Conservation (phyloP, 2,113 vertebrate species). For the Pseudorectes ferrugineus region DNA sequence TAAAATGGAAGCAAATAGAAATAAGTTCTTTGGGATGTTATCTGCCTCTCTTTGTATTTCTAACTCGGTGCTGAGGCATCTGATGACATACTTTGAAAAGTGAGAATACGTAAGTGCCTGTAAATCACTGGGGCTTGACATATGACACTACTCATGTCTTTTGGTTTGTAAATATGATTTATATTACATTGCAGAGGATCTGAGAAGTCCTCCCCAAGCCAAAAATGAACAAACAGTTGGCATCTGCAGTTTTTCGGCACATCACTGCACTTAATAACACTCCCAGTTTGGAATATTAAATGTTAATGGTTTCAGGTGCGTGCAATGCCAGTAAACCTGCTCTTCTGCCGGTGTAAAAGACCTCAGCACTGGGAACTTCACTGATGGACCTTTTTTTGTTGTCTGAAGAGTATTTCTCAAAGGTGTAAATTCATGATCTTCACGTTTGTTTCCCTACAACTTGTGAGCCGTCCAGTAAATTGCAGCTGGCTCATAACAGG, state of each 20-base stretch:
- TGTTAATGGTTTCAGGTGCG: background rate
- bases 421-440: background rate
- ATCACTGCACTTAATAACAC: background rate
- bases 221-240: background rate
- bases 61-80: background rate
- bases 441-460: background rate
- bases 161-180: slow-evolving; percentile 28
- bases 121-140: slow-evolving; percentile 7
- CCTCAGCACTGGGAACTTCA: background rate
- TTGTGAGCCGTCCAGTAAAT: background rate
- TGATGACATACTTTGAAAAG: background rate
- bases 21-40: background rate
- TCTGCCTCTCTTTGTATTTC: background rate
- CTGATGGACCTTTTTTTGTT: background rate
- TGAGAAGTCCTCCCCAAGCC: background rate
- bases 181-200: background rate
- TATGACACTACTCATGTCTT: background rate
- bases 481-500: background rate
- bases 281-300: background rate
- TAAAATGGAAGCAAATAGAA: background rate
- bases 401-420: background rate
- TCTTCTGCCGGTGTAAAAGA: background rate
- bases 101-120: background rate
- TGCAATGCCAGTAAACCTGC: background rate
- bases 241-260: background rate